These are phyloP conservation scores for Bradypus variegatus DNA, from an alignment of 2,797 vertebrate species.

Conservation along the genomic window DNA sequence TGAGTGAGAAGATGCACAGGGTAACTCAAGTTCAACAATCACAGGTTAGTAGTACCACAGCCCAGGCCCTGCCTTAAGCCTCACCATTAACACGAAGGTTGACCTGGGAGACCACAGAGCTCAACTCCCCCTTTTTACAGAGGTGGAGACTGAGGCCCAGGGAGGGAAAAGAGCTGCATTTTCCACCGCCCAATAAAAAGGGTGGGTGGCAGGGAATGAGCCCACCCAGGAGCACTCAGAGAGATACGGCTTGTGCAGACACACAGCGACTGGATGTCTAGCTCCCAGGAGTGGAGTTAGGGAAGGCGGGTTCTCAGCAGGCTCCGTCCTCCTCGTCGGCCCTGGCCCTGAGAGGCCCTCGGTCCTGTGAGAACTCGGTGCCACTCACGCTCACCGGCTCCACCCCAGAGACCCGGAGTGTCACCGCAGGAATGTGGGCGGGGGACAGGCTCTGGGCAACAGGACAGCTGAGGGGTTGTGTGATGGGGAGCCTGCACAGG, in stretches of 20 bases:
- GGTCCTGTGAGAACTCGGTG: conserved; percentile 52
- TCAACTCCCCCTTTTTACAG: not conserved
- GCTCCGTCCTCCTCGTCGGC: not conserved
- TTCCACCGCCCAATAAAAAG: no score
- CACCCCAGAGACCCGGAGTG: conserved; percentile 53
- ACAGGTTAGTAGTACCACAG: fast-evolving
- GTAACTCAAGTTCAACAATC: fast-evolving
- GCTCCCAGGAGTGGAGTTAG: not conserved
- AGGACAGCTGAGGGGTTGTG: conserved; percentile 23
- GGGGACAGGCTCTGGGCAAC: conserved; percentile 42
- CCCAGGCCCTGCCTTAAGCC: fast-evolving
- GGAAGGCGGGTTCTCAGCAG: not conserved
- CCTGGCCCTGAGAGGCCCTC: conserved; percentile 12
- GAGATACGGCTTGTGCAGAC: not conserved
- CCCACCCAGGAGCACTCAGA: not conserved
- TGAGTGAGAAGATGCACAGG: not conserved
- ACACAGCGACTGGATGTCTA: fast-evolving
- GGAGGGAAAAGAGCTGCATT: no score
- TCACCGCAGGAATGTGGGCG: conserved; percentile 54
- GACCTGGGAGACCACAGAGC: not conserved
- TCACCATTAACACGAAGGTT: not conserved
- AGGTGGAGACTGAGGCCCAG: not conserved
- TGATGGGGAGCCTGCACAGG: not conserved
- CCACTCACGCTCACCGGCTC: conserved; percentile 55
- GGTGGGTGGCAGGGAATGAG: not conserved